Percentiles rank a stretch among this genome's conserved stretches.
Conservation (phyloP, 2,888 invertebrate genomes). For the Rhingia campestris region DNA sequence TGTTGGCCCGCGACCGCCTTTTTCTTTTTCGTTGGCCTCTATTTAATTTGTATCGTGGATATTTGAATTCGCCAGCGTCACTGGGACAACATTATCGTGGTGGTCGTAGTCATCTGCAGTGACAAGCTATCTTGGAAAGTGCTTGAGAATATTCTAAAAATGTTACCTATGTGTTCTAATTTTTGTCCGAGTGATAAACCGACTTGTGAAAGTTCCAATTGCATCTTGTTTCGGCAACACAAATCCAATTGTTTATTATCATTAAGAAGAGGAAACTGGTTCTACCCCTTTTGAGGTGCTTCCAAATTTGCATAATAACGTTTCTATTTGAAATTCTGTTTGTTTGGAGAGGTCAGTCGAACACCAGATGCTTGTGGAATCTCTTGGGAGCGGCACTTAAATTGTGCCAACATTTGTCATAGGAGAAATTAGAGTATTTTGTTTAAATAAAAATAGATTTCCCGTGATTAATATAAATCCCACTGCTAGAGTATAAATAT, state of each 20-base stretch:
- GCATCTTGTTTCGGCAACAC: background rate
- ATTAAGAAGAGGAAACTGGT: conserved; percentile 28
- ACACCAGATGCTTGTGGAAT: conserved; percentile 13
- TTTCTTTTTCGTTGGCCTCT: background rate
- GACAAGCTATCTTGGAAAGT: background rate
- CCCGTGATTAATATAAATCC: conserved; percentile 31
- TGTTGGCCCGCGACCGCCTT: too few relatives aligned
- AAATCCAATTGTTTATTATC: conserved; percentile 4
- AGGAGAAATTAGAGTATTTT: conserved; percentile 19
- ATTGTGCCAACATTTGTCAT: conserved; percentile 46
- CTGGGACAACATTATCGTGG: conserved; percentile 38
- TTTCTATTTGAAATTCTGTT: conserved; percentile 31
- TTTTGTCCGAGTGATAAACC: conserved; percentile 28
- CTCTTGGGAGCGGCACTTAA: conserved; percentile 9
- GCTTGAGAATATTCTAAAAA: conserved; percentile 15
- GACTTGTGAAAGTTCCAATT: conserved; percentile 10
- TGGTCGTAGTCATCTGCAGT: conserved; percentile 26
- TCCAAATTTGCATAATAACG: conserved; percentile 47
- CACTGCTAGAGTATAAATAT: conserved; percentile 2
- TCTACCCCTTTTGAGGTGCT: conserved; percentile 4
- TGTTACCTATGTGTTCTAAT: conserved; percentile 31
- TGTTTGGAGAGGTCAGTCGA: conserved; percentile 1
- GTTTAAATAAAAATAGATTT: conserved; percentile 62
- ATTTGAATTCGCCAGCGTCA: conserved; percentile 26
- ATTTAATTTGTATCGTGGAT: conserved; percentile 21